Percentiles rank a stretch among this genome's conserved stretches.
Conservation (phyloP, 2,113 vertebrate species). For the Etheostoma spectabile region DNA sequence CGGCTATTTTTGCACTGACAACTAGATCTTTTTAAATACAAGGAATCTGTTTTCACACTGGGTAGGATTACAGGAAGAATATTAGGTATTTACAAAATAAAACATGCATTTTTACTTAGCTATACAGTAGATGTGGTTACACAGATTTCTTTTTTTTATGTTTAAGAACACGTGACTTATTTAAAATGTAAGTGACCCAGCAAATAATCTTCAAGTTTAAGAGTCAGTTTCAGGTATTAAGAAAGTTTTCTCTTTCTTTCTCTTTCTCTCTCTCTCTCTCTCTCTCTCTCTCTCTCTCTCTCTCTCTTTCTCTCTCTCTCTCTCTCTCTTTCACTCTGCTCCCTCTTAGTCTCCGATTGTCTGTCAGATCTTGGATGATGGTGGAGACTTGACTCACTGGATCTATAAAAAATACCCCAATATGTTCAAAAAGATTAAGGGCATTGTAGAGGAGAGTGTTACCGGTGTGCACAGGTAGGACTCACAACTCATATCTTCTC, state of each 20-base stretch:
- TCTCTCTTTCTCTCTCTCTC: background rate
- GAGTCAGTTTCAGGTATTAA: background rate
- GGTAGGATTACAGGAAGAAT: background rate
- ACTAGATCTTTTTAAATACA: background rate
- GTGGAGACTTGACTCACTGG: constrained; percentile 98
- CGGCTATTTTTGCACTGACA: constrained; percentile 6
- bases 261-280: background rate
- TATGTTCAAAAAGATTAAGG: constrained; percentile 99
- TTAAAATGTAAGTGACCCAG: background rate
- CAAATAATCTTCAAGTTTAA: background rate
- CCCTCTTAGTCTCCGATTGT: rapidly evolving
- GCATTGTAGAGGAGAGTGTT: constrained; percentile 98
- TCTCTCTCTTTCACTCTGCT: background rate
- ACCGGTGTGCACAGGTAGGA: constrained; percentile 96
- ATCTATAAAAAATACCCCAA: constrained; percentile 99
- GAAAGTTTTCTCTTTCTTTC: background rate
- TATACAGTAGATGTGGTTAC: no score
- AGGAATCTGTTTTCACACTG: background rate
- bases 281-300: background rate
- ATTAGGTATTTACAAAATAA: background rate
- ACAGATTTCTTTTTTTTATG: background rate
- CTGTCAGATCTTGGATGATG: constrained; percentile 95
- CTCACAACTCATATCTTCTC: rapidly evolving
- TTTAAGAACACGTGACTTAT: background rate
- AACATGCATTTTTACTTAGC: background rate